These are phyloP conservation scores for Camarhynchus parvulus DNA, from an alignment of 2,113 vertebrate genomes.

Conservation along the genomic window DNA sequence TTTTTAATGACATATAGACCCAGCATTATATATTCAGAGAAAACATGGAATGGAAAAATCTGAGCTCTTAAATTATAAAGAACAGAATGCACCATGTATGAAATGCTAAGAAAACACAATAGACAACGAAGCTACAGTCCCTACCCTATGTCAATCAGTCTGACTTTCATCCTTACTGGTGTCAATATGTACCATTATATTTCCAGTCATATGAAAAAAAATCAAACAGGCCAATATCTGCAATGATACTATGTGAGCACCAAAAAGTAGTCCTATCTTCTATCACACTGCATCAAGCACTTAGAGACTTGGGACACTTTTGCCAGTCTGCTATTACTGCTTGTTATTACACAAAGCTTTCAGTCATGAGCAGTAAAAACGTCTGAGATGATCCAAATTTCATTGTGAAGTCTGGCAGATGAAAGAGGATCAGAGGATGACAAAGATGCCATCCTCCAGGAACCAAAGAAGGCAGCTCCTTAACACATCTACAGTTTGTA, in stretches of 20 bases:
- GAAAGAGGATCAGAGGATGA: neutral
- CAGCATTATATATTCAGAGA: neutral
- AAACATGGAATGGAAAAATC: neutral
- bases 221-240: neutral
- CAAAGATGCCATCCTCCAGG: neutral
- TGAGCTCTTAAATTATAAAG: neutral
- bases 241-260: neutral
- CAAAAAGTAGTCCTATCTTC: neutral
- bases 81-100: neutral
- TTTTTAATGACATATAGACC: neutral
- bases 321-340: neutral
- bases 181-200: neutral
- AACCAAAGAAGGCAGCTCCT: neutral
- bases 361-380: neutral
- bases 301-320: neutral
- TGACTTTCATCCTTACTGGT: neutral
- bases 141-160: neutral
- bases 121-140: neutral
- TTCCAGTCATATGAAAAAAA: neutral
- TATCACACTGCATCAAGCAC: neutral
- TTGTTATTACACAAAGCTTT: neutral
- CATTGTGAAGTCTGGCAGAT: neutral
- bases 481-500: neutral
- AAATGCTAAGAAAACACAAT: neutral
- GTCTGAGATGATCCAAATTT: neutral